These are phyloP conservation scores for Notechis scutatus DNA, from an alignment of 2,113 vertebrate species.

Conservation along the genomic window DNA sequence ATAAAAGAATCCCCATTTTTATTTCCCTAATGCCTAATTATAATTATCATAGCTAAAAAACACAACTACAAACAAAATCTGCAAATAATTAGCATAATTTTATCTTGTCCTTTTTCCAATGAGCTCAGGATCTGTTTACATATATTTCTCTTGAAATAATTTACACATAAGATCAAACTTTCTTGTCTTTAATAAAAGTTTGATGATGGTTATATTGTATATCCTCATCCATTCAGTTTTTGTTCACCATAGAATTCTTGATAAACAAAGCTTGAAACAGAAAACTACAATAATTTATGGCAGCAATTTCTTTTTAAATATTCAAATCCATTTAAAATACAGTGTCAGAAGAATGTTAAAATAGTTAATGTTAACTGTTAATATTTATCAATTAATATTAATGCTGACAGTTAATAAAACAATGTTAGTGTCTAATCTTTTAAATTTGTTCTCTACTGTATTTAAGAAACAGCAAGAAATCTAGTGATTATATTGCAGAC, in stretches of 20 bases:
- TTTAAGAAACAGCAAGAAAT: conserved; percentile 4
- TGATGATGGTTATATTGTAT: neutral
- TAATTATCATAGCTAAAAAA: neutral
- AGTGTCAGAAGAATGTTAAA: neutral
- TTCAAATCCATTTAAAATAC: neutral
- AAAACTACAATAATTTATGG: neutral
- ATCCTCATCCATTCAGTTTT: neutral
- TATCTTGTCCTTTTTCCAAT: neutral
- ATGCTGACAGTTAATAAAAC: neutral
- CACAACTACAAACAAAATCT: neutral
- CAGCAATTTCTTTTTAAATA: neutral
- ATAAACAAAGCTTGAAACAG: neutral
- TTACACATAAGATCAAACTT: neutral
- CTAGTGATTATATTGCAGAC: neutral
- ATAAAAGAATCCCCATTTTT: neutral
- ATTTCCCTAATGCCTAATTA: neutral
- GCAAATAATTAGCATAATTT: neutral
- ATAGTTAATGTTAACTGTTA: neutral
- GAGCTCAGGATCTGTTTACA: neutral
- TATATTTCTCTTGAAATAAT: neutral
- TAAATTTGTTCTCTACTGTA: neutral
- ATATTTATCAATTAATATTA: neutral
- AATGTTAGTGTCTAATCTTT: neutral
- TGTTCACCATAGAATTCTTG: neutral
- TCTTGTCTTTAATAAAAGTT: neutral